These are phyloP conservation scores for Andrena hattorfiana DNA, from an alignment of 2,888 invertebrate species.

Conservation along the genomic window DNA sequence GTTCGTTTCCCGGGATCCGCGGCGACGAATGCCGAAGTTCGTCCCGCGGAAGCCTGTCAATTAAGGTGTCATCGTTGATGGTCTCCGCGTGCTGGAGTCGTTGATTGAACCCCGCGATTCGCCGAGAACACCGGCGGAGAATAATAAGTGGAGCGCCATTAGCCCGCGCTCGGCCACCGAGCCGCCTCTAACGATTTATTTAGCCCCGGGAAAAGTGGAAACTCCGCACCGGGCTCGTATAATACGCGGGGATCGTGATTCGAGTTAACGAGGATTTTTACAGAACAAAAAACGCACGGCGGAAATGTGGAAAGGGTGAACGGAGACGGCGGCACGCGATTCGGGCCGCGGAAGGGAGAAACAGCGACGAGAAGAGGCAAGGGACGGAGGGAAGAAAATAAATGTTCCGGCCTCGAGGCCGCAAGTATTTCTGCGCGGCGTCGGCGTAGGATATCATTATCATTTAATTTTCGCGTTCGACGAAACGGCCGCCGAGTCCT, in stretches of 20 bases:
- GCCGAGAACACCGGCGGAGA: slow-evolving; percentile 23
- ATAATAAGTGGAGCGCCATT: slow-evolving; percentile 61
- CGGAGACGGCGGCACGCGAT: slow-evolving; percentile 15
- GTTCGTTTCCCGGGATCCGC: slow-evolving; percentile 2
- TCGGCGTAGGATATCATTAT: slow-evolving; percentile 79
- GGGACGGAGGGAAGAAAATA: slow-evolving; percentile 45
- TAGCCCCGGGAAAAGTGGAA: slow-evolving; percentile 55
- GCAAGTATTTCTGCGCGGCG: slow-evolving; percentile 56
- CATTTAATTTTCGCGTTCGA: slow-evolving; percentile 78
- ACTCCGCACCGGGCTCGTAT: slow-evolving; percentile 41
- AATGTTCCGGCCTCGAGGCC: slow-evolving; percentile 53
- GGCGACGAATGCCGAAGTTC: background rate
- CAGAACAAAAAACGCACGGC: slow-evolving; percentile 47
- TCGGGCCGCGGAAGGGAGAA: background rate
- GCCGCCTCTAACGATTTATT: slow-evolving; percentile 63
- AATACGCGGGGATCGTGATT: slow-evolving; percentile 52
- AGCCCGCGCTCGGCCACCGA: slow-evolving; percentile 52
- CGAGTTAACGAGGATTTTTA: slow-evolving; percentile 66
- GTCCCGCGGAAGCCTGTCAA: slow-evolving; percentile 17
- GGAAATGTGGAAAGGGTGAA: slow-evolving; percentile 18
- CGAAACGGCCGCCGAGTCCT: slow-evolving; percentile 65
- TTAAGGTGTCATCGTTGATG: slow-evolving; percentile 27
- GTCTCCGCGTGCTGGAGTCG: slow-evolving; percentile 4
- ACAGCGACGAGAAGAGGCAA: slow-evolving; percentile 7
- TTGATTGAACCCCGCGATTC: slow-evolving; percentile 30